Evolutionary conservation across 2,888 invertebrate species (phyloP).

Genomic region (Latrodectus elegans): DNA sequence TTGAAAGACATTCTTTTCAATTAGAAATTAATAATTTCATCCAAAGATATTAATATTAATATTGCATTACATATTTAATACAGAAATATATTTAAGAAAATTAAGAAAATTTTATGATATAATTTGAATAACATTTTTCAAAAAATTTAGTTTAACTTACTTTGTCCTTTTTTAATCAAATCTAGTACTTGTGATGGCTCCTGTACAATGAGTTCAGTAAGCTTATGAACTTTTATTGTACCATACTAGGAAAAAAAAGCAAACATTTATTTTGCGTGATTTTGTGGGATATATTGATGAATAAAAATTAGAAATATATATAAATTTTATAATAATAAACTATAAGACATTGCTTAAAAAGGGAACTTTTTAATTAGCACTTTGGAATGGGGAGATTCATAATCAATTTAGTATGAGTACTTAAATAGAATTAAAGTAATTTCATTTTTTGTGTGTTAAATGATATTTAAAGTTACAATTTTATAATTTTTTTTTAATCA

Average conservation of each 20-base stretch:
- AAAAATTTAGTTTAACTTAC: constrained; percentile 71
- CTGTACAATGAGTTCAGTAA: constrained; percentile 81
- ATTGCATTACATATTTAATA: neutral
- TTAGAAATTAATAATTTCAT: neutral
- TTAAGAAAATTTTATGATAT: neutral
- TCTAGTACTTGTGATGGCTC: constrained; percentile 76
- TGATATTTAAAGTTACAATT: too few relatives aligned
- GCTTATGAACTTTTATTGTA: constrained; percentile 79
- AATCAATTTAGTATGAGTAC: too few relatives aligned
- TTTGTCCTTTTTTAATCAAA: constrained; percentile 77
- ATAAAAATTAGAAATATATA: neutral
- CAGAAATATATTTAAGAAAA: neutral
- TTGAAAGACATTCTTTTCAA: too few relatives aligned
- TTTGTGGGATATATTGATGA: neutral
- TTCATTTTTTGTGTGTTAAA: too few relatives aligned
- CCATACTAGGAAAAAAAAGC: constrained; percentile 76
- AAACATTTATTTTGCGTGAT: too few relatives aligned
- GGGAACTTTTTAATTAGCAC: too few relatives aligned
- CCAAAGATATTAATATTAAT: neutral
- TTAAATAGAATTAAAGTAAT: too few relatives aligned
- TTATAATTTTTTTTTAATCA: too few relatives aligned
- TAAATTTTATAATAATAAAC: too few relatives aligned
- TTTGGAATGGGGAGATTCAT: too few relatives aligned
- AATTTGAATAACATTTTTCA: neutral
- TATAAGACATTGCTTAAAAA: too few relatives aligned